Evolutionary conservation across 2,113 vertebrate genomes (phyloP).

Genomic region (Nanorana parkeri): DNA sequence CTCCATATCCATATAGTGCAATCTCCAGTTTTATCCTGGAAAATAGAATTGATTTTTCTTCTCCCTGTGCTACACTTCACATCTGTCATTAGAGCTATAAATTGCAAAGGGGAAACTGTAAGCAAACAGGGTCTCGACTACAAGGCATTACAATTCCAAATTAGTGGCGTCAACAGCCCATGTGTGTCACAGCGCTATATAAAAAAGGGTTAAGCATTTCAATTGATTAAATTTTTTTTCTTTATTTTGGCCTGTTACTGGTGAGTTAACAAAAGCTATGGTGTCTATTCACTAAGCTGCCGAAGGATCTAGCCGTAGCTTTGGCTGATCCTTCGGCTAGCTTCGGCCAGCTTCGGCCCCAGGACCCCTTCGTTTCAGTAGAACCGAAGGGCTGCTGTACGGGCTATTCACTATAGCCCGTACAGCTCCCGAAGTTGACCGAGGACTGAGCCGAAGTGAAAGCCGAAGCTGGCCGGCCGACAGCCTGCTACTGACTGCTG

Average conservation of each 20-base stretch:
- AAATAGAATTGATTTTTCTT: slow-evolving; percentile 55
- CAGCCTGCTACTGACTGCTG: too few relatives aligned
- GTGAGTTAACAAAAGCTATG: too few relatives aligned
- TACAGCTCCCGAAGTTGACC: too few relatives aligned
- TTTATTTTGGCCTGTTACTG: background rate
- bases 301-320: too few relatives aligned
- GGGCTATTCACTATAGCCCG: too few relatives aligned
- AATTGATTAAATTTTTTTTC: background rate
- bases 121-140: background rate
- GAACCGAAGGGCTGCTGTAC: too few relatives aligned
- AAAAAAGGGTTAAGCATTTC: background rate
- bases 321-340: too few relatives aligned
- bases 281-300: too few relatives aligned
- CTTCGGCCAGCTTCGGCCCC: too few relatives aligned
- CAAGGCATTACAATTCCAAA: background rate
- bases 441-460: too few relatives aligned
- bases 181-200: background rate
- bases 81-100: slow-evolving; percentile 40
- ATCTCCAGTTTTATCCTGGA: slow-evolving; percentile 27
- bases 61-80: slow-evolving; percentile 1
- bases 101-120: slow-evolving; percentile 19
- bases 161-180: background rate
- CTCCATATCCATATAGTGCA: slow-evolving; percentile 22
- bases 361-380: too few relatives aligned
- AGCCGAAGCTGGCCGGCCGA: too few relatives aligned